Evolutionary conservation across 2,888 invertebrate genomes (phyloP), one percentile per base, ranked within the genome.

Genomic region (Coremacera marginata): DNA sequence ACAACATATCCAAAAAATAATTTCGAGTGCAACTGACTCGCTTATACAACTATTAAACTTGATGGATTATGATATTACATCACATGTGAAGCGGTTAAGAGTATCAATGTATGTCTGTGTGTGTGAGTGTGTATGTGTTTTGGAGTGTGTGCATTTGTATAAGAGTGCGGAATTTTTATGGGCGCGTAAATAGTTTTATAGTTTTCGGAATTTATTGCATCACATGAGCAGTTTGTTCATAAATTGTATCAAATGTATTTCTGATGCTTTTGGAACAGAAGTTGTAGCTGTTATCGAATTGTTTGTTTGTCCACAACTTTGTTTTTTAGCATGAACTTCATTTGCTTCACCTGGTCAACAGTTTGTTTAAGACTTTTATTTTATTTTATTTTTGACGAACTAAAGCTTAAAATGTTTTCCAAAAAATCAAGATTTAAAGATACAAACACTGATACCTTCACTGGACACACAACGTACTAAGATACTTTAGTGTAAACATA

Each of bases 51-150:
- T 63, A 73, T 73, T 63, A 73, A 73, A 63, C 49, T 63, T 73
- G 73, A 73, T 73, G 73, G 73, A 63, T 73, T 63, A 72, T 72
- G 34, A 68, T 68, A 49, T 68, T 68, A 68, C 49, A 34, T 16
- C 68, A 68, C 34, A 25, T 51, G 34, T 31, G 31, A 63, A 63
- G 31, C 27, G 57, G 57, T 22, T 51, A n/a, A 11, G n/a, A 65
- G 68, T 68, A 25, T 27, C 14, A 8, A 27, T 37, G 25, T 34
- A 27, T 62, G 16, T 57, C n/a, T 27, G 31, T 68, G 51, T 51
- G 9, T 49, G 25, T 57, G 14, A 37, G 4, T 14, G 5, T 31
- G 11, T 60, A 14, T 27, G 57, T n/a, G n/a, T n/a, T n/a, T n/a
- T n/a, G n/a, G n/a, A n/a, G n/a, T 19, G 14, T 34, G 25, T 22